These are phyloP conservation scores for Oophaga pumilio DNA, from an alignment of 2,113 vertebrate species.

Conservation along the genomic window DNA sequence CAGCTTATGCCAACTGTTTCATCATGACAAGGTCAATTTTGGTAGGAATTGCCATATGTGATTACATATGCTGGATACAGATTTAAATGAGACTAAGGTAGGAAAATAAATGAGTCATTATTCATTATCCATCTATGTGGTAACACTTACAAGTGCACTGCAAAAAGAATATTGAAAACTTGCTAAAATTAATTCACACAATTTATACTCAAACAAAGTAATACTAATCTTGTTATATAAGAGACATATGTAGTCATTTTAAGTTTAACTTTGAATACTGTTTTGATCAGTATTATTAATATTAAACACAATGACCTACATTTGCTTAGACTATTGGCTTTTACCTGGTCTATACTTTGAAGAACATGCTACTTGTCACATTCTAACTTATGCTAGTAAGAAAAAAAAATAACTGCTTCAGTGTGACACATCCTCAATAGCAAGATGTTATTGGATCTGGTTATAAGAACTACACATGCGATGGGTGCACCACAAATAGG, in stretches of 20 bases:
- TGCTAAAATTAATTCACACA: neutral
- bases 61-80: slow-evolving; percentile 36
- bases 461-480: too few species aligned
- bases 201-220: neutral
- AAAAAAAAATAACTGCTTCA: too few species aligned
- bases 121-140: neutral
- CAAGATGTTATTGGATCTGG: too few species aligned
- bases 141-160: neutral
- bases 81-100: slow-evolving; percentile 30
- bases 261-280: neutral
- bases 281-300: neutral
- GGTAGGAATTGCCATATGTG: slow-evolving; percentile 14
- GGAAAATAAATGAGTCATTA: neutral
- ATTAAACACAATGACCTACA: neutral
- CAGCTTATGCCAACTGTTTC: slow-evolving; percentile 17
- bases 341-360: too few species aligned
- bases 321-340: too few species aligned
- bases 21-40: slow-evolving; percentile 26
- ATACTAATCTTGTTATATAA: slow-evolving; percentile 7
- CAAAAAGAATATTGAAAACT: neutral
- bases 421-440: too few species aligned
- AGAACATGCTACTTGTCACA: too few species aligned
- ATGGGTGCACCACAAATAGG: too few species aligned
- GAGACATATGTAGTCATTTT: neutral
- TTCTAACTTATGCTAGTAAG: too few species aligned